A percentile compares a stretch with the other conserved stretches of the same genome.
These are phyloP conservation scores for Struthio camelus DNA, from an alignment of 2,113 vertebrate genomes.

Conservation along the genomic window DNA sequence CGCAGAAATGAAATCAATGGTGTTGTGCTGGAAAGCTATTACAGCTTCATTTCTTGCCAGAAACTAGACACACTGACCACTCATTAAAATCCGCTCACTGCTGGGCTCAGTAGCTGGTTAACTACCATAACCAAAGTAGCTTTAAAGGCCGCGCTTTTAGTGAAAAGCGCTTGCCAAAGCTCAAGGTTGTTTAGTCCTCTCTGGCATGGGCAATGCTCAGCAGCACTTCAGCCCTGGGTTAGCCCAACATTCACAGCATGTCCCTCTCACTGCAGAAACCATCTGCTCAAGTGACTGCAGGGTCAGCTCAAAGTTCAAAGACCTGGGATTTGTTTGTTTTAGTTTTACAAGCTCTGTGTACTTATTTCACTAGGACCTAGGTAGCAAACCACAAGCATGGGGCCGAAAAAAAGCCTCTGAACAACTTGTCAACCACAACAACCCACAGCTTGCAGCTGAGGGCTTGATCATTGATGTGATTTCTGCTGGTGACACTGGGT, in stretches of 20 bases:
- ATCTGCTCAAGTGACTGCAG: background rate
- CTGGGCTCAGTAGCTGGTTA: background rate
- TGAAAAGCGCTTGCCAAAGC: background rate
- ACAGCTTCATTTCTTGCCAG: background rate
- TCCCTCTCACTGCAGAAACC: background rate
- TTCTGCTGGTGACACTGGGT: background rate
- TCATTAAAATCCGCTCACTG: background rate
- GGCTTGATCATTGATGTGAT: background rate
- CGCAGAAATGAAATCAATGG: background rate
- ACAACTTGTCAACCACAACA: background rate
- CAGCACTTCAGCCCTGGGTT: background rate
- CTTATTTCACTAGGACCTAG: background rate
- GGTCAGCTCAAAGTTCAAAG: background rate
- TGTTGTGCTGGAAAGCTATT: background rate
- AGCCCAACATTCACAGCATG: background rate
- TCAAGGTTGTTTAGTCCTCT: background rate
- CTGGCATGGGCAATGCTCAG: background rate
- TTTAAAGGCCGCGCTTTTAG: background rate
- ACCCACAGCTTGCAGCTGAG: background rate
- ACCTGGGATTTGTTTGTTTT: background rate
- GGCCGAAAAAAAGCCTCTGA: background rate
- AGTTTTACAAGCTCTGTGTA: background rate
- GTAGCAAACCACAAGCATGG: background rate
- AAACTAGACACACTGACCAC: background rate
- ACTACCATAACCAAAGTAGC: background rate